These are phyloP conservation scores for Achroia grisella DNA, from an alignment of 1,140 invertebrate species.

Conservation along the genomic window DNA sequence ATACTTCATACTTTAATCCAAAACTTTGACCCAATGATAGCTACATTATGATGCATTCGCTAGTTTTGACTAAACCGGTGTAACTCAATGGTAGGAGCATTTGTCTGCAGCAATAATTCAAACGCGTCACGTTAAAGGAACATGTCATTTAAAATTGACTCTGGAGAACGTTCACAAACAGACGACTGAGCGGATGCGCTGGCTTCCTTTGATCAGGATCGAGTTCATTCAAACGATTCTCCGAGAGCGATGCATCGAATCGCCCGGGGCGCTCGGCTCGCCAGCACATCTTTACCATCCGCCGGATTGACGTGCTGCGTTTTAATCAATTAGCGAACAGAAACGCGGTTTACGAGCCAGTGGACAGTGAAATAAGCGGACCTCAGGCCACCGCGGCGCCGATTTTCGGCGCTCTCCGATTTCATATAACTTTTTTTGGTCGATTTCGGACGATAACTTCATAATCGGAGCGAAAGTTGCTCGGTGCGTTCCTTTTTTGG, in stretches of 20 bases:
- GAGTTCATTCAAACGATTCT: neutral
- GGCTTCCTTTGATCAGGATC: slow-evolving; percentile 2
- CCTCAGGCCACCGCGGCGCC: slow-evolving; percentile 40
- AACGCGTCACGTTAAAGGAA: slow-evolving; percentile 25
- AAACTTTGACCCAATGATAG: too few species aligned
- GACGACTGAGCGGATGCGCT: neutral
- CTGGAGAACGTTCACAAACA: neutral
- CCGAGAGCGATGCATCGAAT: slow-evolving; percentile 2
- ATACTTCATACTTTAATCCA: too few species aligned
- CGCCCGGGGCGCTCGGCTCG: slow-evolving; percentile 10
- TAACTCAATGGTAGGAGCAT: too few species aligned
- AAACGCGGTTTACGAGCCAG: slow-evolving; percentile 50
- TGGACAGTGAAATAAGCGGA: slow-evolving; percentile 63
- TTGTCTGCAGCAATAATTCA: slow-evolving; percentile 17
- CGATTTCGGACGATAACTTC: slow-evolving; percentile 17
- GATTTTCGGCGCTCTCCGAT: slow-evolving; percentile 45
- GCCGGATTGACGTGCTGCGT: slow-evolving; percentile 57
- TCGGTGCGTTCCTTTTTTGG: slow-evolving; percentile 14
- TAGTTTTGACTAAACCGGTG: too few species aligned
- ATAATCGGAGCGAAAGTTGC: slow-evolving; percentile 48
- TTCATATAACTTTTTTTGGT: slow-evolving; percentile 39
- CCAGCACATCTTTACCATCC: slow-evolving; percentile 34
- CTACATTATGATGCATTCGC: too few species aligned
- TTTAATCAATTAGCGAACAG: slow-evolving; percentile 68
- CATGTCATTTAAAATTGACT: slow-evolving; percentile 28